Conservation (phyloP, 2,888 invertebrate genomes). For the Ischnus inquisitorius region DNA sequence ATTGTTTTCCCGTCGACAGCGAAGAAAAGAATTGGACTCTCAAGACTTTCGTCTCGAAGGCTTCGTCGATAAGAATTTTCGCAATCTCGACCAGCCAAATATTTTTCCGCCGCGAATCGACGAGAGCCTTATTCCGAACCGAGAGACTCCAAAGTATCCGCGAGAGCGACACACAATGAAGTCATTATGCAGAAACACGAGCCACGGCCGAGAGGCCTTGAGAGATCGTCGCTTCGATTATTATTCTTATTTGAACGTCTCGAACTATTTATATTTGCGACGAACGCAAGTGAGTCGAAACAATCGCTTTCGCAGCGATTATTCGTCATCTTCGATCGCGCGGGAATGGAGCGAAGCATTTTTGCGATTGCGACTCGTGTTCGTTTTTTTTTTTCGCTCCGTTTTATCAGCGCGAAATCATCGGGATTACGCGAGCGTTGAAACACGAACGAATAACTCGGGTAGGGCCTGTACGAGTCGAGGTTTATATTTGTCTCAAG, state of each 20-base stretch:
- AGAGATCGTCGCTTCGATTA: slow-evolving; percentile 47
- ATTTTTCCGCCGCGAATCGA: not conserved
- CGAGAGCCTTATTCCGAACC: not conserved
- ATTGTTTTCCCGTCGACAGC: no score
- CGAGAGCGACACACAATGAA: slow-evolving; percentile 67
- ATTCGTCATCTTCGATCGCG: no score
- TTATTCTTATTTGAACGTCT: slow-evolving; percentile 55
- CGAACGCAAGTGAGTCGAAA: slow-evolving; percentile 7
- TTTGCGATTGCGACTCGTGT: no score
- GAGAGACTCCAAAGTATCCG: slow-evolving; percentile 46
- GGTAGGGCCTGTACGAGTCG: not conserved
- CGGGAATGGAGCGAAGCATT: no score
- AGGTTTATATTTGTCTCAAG: slow-evolving; percentile 73
- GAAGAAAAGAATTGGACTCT: not conserved
- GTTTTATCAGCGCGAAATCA: not conserved
- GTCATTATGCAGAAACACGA: slow-evolving; percentile 69
- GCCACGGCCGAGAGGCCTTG: slow-evolving; percentile 48
- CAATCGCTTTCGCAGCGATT: not conserved
- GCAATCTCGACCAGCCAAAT: not conserved
- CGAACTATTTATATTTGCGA: slow-evolving; percentile 41
- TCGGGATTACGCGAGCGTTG: slow-evolving; percentile 32
- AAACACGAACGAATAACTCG: slow-evolving; percentile 42
- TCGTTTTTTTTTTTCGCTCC: no score
- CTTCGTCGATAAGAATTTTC: not conserved
- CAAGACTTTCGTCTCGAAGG: not conserved